Conservation (phyloP, 2,113 vertebrate genomes). For the Morone chrysops region DNA sequence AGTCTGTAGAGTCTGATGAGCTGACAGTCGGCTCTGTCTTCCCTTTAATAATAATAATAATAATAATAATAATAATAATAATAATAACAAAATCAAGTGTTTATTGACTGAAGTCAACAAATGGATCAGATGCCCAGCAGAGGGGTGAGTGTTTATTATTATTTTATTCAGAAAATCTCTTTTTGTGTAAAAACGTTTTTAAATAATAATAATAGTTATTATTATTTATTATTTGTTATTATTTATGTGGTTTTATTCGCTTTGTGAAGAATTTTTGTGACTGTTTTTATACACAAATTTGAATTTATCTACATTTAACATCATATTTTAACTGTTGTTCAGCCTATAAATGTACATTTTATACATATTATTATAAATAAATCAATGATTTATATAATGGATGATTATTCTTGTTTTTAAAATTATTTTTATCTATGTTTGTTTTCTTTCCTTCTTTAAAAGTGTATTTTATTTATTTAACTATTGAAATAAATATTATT, state of each 20-base stretch:
- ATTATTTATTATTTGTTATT: not conserved
- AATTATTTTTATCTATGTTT: not conserved
- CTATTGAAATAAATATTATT: too few relatives aligned
- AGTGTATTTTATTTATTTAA: not conserved
- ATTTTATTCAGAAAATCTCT: too few relatives aligned
- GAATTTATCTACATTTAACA: not conserved
- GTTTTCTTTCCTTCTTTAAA: not conserved
- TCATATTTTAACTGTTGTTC: not conserved
- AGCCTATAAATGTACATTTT: not conserved
- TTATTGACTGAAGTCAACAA: not conserved
- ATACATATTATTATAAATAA: not conserved
- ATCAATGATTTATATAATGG: not conserved
- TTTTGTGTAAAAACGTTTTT: not conserved
- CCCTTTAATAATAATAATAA: too few relatives aligned
- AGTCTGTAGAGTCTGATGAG: too few relatives aligned
- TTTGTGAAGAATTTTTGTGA: too few relatives aligned
- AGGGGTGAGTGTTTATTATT: slow-evolving; percentile 18
- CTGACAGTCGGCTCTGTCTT: too few relatives aligned
- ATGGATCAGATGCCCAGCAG: slow-evolving; percentile 13
- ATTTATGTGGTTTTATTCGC: not conserved
- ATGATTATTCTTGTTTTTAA: not conserved
- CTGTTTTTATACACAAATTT: not conserved
- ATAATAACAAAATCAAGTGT: not conserved
- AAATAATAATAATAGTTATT: too few relatives aligned
- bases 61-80: too few relatives aligned